Evolutionary conservation across 2,797 vertebrate genomes (phyloP).

Genomic region (Calcarius lapponicus): DNA sequence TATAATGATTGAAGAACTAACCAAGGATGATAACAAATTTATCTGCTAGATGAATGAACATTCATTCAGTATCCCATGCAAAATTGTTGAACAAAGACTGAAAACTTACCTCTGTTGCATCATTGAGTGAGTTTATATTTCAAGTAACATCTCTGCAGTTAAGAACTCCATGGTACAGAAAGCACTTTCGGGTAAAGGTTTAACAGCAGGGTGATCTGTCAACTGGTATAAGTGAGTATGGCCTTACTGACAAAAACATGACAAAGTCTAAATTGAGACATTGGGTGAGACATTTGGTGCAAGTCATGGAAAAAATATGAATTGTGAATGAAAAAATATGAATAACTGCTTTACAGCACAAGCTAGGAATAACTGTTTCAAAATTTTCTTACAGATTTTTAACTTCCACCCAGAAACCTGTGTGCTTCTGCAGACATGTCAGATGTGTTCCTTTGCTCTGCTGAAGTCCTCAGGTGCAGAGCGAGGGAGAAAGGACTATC

Average conservation of each 20-base stretch:
- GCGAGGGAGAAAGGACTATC: not conserved
- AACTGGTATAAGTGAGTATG: not conserved
- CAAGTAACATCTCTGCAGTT: not conserved
- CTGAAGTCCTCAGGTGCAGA: not conserved
- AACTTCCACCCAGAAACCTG: not conserved
- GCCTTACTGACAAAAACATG: not conserved
- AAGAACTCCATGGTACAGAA: not conserved
- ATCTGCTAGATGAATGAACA: not conserved
- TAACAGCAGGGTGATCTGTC: not conserved
- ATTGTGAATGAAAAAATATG: not conserved
- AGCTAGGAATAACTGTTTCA: not conserved
- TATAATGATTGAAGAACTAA: not conserved
- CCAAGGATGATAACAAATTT: not conserved
- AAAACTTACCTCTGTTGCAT: not conserved
- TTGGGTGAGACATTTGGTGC: not conserved
- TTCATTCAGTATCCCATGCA: not conserved
- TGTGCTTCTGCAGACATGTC: not conserved
- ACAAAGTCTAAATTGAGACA: not conserved
- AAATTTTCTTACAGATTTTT: not conserved
- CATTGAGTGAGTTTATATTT: not conserved
- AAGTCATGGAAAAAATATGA: not conserved
- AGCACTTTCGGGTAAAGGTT: not conserved
- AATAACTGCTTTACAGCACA: not conserved
- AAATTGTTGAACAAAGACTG: not conserved
- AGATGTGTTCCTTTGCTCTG: not conserved